Evolutionary conservation across 1,140 invertebrate species (phyloP).

Genomic region (Drosophila tropicalis): DNA sequence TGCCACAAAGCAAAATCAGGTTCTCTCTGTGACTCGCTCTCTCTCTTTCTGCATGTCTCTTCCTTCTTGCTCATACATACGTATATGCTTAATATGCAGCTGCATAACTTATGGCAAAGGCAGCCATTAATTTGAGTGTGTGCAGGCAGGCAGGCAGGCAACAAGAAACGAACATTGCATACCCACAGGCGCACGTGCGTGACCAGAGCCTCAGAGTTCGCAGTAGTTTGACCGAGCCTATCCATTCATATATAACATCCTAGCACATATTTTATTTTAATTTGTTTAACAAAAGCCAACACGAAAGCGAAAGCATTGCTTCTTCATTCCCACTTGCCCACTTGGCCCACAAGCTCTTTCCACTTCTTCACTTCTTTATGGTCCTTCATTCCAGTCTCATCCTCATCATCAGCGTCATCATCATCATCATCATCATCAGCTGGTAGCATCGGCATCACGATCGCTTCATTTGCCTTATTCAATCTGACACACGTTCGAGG

Average conservation of each 20-base stretch:
- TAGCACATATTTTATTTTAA: constrained; percentile 75
- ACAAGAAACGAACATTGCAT: constrained; percentile 55
- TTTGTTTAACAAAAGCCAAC: constrained; percentile 65
- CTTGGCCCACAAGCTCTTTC: not conserved
- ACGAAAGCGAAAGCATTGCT: constrained; percentile 50
- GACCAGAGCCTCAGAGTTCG: constrained; percentile 29
- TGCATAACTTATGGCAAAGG: constrained; percentile 75
- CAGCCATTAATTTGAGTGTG: constrained; percentile 72
- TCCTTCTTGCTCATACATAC: not conserved
- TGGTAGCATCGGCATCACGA: constrained; percentile 54
- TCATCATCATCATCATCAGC: not conserved
- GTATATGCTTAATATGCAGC: constrained; percentile 67
- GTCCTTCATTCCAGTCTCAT: no score
- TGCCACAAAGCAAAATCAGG: constrained; percentile 61
- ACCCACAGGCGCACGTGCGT: constrained; percentile 75
- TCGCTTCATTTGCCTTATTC: constrained; percentile 79
- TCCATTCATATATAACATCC: not conserved
- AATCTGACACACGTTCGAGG: constrained; percentile 71
- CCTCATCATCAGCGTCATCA: not conserved
- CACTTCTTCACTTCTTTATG: not conserved
- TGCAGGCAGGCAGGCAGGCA: constrained; percentile 1
- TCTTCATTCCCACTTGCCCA: not conserved
- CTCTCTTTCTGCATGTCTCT: not conserved
- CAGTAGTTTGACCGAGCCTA: constrained; percentile 13
- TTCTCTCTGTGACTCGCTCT: not conserved